Evolutionary conservation across 1,140 invertebrate genomes (phyloP).

Genomic region (Aporrectodea caliginosa): DNA sequence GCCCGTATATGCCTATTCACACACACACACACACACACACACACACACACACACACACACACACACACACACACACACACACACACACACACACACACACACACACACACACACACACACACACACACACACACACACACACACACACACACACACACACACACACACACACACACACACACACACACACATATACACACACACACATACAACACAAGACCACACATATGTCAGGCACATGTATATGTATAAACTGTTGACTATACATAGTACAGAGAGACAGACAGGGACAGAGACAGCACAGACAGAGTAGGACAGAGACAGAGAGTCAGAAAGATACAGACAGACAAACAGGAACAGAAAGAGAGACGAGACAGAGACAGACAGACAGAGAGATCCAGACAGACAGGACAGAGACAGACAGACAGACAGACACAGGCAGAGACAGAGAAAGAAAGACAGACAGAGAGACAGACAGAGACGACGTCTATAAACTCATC

Average conservation of each 20-base stretch:
- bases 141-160: neutral
- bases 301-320: neutral
- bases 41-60: slow-evolving; percentile 14
- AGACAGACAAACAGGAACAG: neutral
- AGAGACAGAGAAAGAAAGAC: too few species aligned
- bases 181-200: too few species aligned
- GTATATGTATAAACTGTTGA: too few species aligned
- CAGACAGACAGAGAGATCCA: too few species aligned
- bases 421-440: too few species aligned
- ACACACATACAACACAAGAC: too few species aligned
- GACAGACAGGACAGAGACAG: too few species aligned
- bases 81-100: neutral
- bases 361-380: too few species aligned
- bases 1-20: neutral
- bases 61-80: slow-evolving; percentile 14
- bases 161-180: neutral
- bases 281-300: neutral
- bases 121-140: neutral
- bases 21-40: slow-evolving; percentile 5
- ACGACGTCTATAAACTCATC: too few species aligned
- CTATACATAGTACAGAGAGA: neutral
- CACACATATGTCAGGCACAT: too few species aligned
- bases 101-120: neutral
- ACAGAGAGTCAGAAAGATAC: neutral
- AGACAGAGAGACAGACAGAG: too few species aligned